Conservation (phyloP, 2,888 invertebrate species). For the Netelia virgata region DNA sequence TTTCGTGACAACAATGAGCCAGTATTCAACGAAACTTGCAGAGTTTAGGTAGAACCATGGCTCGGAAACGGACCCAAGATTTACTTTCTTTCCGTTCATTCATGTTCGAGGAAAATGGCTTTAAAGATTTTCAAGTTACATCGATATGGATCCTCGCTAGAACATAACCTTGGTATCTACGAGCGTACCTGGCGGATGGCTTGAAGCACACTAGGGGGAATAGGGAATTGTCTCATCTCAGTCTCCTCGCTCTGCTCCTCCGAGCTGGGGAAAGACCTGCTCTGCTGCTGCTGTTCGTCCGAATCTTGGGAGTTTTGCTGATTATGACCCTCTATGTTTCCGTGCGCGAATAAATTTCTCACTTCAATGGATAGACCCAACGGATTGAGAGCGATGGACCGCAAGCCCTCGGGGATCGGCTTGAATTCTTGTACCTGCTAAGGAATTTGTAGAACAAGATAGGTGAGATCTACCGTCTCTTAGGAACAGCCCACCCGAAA, state of each 20-base stretch:
- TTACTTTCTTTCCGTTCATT: too few relatives aligned
- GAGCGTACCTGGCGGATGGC: slow-evolving; percentile 79
- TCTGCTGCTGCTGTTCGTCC: slow-evolving; percentile 76
- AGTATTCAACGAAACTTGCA: too few relatives aligned
- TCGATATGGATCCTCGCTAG: too few relatives aligned
- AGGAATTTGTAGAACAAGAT: slow-evolving; percentile 4
- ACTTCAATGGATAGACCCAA: slow-evolving; percentile 81
- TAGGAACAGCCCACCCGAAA: background rate
- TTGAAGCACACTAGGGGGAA: slow-evolving; percentile 80
- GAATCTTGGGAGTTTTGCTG: slow-evolving; percentile 74
- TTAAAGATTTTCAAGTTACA: too few relatives aligned
- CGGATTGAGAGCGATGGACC: slow-evolving; percentile 78
- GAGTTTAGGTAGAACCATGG: too few relatives aligned
- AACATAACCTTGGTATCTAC: too few relatives aligned
- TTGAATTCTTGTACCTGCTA: slow-evolving; percentile 80
- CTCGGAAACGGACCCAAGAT: too few relatives aligned
- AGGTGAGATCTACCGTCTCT: background rate
- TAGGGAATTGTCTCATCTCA: slow-evolving; percentile 78
- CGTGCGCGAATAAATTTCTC: slow-evolving; percentile 80
- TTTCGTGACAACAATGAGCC: too few relatives aligned
- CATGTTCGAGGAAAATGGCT: too few relatives aligned
- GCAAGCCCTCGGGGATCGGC: slow-evolving; percentile 79
- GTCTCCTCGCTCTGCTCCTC: slow-evolving; percentile 79
- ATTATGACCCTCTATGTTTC: slow-evolving; percentile 79
- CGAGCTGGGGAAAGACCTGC: slow-evolving; percentile 77